A percentile compares a stretch with the other conserved stretches of the same genome.
Evolutionary conservation across 2,113 vertebrate species (phyloP).

Genomic region (Oncorhynchus masou): DNA sequence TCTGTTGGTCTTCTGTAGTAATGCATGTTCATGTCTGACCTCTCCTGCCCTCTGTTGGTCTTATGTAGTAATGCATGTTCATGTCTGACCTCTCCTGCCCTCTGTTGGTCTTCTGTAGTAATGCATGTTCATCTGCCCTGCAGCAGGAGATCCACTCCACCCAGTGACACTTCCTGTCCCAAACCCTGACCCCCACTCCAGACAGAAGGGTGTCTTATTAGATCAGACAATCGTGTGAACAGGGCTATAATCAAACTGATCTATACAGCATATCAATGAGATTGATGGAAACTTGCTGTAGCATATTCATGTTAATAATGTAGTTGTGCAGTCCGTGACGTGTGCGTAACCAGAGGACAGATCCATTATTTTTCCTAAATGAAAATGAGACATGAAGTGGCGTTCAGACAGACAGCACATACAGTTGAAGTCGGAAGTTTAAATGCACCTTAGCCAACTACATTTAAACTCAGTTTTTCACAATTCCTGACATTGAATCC

Average conservation of each 20-base stretch:
- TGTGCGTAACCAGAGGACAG: background rate
- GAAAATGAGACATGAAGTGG: background rate
- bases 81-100: too few species aligned
- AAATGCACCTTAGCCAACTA: too few species aligned
- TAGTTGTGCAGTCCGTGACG: background rate
- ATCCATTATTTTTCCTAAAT: background rate
- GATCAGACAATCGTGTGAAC: background rate
- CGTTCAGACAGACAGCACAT: background rate
- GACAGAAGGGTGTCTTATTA: background rate
- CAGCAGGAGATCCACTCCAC: background rate
- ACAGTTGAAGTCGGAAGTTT: too few species aligned
- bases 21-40: background rate
- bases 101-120: slow-evolving; percentile 26
- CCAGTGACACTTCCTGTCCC: background rate
- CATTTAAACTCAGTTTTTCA: too few species aligned
- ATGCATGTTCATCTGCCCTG: background rate
- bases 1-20: slow-evolving; percentile 26
- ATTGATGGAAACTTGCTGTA: too few species aligned
- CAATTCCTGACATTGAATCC: too few species aligned
- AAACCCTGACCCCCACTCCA: background rate
- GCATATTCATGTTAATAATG: too few species aligned
- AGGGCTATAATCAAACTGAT: too few species aligned
- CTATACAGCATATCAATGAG: too few species aligned
- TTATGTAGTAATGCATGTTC: background rate
- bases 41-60: slow-evolving; percentile 54